phyloP scores from a whole-genome alignment of 2,888 invertebrate genomes.

The Mellilla xanthometata region DNA sequence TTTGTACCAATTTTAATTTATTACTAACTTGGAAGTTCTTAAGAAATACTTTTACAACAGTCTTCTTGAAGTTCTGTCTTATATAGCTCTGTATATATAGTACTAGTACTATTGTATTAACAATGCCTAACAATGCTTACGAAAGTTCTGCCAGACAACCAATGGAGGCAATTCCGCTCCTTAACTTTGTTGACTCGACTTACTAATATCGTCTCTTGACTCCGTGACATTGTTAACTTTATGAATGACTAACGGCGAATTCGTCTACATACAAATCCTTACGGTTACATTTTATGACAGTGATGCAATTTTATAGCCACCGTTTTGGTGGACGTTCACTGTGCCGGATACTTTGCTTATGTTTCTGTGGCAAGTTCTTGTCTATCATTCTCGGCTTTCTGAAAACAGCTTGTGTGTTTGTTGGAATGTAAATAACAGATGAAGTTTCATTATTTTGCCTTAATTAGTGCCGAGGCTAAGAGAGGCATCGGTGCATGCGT shows the following conservation, averaged over 20 bases:
- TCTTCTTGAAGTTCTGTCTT: too few relatives aligned
- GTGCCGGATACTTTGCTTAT: too few relatives aligned
- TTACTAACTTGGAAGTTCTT: too few relatives aligned
- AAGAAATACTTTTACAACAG: too few relatives aligned
- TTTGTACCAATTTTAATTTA: too few relatives aligned
- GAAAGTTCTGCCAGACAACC: slow-evolving; percentile 18
- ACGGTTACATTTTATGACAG: slow-evolving; percentile 4
- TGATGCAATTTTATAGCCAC: slow-evolving; percentile 15
- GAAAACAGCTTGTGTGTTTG: too few relatives aligned
- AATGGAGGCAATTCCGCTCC: slow-evolving; percentile 26
- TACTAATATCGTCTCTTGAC: slow-evolving; percentile 9
- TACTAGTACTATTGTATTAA: background rate
- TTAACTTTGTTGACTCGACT: slow-evolving; percentile 16
- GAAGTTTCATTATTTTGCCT: too few relatives aligned
- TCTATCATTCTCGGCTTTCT: too few relatives aligned
- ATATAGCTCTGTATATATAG: background rate
- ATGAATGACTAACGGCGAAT: slow-evolving; percentile 18
- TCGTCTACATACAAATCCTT: background rate
- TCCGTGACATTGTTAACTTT: slow-evolving; percentile 15
- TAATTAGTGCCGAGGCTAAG: too few relatives aligned
- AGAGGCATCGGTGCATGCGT: too few relatives aligned
- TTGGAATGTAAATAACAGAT: too few relatives aligned
- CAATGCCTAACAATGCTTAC: slow-evolving; percentile 16
- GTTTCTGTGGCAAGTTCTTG: too few relatives aligned
- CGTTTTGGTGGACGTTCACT: background rate